These are phyloP conservation scores for Papilio dardanus DNA, from an alignment of 1,140 invertebrate species.

Conservation along the genomic window DNA sequence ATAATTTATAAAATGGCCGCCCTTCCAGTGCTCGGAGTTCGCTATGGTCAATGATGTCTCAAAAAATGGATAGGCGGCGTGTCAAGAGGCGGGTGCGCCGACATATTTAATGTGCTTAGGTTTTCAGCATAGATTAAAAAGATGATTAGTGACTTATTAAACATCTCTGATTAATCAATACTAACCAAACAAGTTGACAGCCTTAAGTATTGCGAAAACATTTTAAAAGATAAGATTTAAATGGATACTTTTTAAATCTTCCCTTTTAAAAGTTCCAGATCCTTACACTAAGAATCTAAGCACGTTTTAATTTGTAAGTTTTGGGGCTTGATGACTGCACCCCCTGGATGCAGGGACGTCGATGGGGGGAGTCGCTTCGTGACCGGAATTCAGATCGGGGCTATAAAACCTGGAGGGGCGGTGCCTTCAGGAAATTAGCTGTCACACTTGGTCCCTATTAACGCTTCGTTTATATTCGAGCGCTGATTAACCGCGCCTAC, in stretches of 20 bases:
- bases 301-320: slow-evolving; percentile 80
- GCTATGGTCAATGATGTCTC: no score
- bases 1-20: no score
- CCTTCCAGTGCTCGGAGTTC: no score
- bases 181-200: no score
- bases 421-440: slow-evolving; percentile 77
- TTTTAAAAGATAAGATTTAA: not conserved
- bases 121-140: no score
- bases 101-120: no score
- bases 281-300: slow-evolving; percentile 61
- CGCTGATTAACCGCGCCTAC: slow-evolving; percentile 57
- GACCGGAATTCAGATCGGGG: slow-evolving; percentile 64
- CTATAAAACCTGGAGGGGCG: slow-evolving; percentile 67
- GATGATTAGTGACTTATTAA: no score
- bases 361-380: slow-evolving; percentile 52
- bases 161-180: no score
- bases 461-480: slow-evolving; percentile 58
- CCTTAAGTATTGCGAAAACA: no score
- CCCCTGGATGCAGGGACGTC: slow-evolving; percentile 47
- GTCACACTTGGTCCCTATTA: slow-evolving; percentile 77
- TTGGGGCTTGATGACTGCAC: slow-evolving; percentile 74
- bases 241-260: not conserved
- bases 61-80: no score
- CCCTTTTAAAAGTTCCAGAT: slow-evolving; percentile 43
- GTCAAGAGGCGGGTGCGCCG: no score